Evolutionary conservation across 1,140 invertebrate genomes (phyloP).

Genomic region (Olivierus martensii): DNA sequence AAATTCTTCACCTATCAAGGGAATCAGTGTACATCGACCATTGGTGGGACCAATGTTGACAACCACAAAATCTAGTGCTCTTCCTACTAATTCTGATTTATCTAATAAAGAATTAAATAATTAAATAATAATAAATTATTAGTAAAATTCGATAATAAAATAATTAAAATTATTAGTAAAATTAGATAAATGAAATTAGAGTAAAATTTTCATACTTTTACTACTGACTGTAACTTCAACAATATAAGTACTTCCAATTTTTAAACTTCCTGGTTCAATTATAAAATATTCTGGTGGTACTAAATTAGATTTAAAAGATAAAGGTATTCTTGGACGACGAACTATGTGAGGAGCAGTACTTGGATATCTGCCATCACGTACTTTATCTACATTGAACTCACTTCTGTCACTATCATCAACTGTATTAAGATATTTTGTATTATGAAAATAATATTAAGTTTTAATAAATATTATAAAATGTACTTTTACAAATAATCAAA

Average conservation of each 20-base stretch:
- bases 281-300: slow-evolving; percentile 2
- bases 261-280: slow-evolving; percentile 4
- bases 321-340: slow-evolving; percentile 1
- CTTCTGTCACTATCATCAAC: too few species aligned
- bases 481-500: too few species aligned
- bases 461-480: too few species aligned
- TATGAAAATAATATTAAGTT: too few species aligned
- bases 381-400: too few species aligned
- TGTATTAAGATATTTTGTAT: too few species aligned
- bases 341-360: background rate
- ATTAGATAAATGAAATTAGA: too few species aligned
- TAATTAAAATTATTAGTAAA: too few species aligned
- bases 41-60: slow-evolving; percentile 9
- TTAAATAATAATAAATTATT: too few species aligned
- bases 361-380: too few species aligned
- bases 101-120: too few species aligned
- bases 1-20: slow-evolving; percentile 1
- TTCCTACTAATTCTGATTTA: background rate
- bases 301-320: background rate
- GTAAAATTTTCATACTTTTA: slow-evolving; percentile 1
- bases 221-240: slow-evolving; percentile 1
- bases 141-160: too few species aligned
- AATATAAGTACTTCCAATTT: slow-evolving; percentile 6
- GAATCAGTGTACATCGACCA: slow-evolving; percentile 14
- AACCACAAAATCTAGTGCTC: slow-evolving; percentile 5